A percentile compares a stretch with the other conserved stretches of the same genome.
Evolutionary conservation across 1,140 invertebrate species (phyloP).

Genomic region (Ptiloglossa arizonensis): DNA sequence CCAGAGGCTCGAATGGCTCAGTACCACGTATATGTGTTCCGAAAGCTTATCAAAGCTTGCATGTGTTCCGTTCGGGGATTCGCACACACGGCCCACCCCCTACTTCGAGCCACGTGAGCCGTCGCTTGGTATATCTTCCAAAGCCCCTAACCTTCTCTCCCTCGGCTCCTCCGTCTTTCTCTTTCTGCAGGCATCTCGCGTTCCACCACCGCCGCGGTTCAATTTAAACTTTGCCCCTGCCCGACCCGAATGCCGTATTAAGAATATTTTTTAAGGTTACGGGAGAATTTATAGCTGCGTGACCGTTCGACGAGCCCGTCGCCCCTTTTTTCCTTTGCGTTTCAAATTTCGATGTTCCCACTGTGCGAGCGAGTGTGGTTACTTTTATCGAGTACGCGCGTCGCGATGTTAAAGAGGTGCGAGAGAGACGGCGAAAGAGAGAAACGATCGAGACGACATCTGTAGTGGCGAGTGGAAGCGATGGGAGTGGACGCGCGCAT

Average conservation of each 20-base stretch:
- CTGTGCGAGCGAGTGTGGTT: too few species aligned
- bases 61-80: conserved; percentile 76
- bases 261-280: conserved; percentile 81
- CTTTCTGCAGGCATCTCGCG: conserved; percentile 62
- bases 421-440: too few species aligned
- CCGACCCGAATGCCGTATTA: conserved; percentile 76
- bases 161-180: conserved; percentile 61
- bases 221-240: conserved; percentile 81
- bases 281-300: conserved; percentile 57
- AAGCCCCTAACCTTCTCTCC: conserved; percentile 68
- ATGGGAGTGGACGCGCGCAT: too few species aligned
- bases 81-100: conserved; percentile 75
- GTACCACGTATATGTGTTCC: conserved; percentile 67
- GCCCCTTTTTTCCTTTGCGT: background rate
- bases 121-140: conserved; percentile 72
- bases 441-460: too few species aligned
- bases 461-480: too few species aligned
- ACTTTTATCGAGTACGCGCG: too few species aligned
- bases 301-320: conserved; percentile 16
- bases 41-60: conserved; percentile 79
- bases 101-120: conserved; percentile 64
- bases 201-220: conserved; percentile 73
- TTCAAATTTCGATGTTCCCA: background rate
- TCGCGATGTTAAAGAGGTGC: too few species aligned
- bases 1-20: conserved; percentile 67